Percentiles rank a stretch among this genome's conserved stretches.
Conservation (phyloP, 2,797 vertebrate genomes). For the Tragelaphus oryx region DNA sequence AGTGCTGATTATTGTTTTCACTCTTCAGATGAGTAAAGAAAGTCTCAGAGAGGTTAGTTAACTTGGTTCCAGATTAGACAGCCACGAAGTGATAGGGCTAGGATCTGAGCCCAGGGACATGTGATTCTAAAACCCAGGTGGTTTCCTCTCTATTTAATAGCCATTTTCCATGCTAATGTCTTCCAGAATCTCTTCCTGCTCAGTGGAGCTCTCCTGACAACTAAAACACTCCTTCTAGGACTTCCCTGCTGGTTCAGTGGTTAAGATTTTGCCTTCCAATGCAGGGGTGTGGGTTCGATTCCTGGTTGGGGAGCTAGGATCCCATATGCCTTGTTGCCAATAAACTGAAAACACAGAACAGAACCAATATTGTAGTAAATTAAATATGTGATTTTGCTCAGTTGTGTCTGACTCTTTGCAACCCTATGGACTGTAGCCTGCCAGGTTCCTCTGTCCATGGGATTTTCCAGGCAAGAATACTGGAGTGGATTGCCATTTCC, state of each 20-base stretch:
- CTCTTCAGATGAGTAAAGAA: background rate
- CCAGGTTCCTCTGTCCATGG: background rate
- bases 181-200: background rate
- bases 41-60: background rate
- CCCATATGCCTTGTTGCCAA: background rate
- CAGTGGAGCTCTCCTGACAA: background rate
- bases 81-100: background rate
- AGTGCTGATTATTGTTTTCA: background rate
- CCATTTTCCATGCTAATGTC: background rate
- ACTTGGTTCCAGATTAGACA: background rate
- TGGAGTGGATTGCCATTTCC: background rate
- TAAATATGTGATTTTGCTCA: background rate
- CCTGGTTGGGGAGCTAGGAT: background rate
- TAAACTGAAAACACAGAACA: background rate
- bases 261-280: background rate
- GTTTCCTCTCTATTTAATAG: background rate
- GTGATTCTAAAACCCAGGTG: background rate
- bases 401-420: background rate
- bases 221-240: background rate
- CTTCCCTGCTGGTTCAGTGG: background rate
- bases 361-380: background rate
- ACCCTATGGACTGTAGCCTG: background rate
- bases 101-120: background rate
- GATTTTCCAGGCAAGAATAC: background rate
- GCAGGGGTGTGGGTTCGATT: background rate